Conservation (phyloP, 1,140 invertebrate species). For the Lordiphosa stackelbergi region DNA sequence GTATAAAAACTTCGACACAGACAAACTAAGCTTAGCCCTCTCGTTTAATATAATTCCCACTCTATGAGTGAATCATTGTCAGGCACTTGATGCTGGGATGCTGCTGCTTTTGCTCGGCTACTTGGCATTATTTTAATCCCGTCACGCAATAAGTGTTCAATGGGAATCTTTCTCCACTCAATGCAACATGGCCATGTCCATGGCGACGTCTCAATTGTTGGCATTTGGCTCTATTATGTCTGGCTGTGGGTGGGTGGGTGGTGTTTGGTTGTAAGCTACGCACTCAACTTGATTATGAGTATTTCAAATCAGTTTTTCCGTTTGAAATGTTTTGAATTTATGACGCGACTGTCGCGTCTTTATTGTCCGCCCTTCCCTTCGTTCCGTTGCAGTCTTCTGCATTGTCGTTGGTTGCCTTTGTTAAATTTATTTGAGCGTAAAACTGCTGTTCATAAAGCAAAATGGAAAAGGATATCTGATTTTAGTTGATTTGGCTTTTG, state of each 20-base stretch:
- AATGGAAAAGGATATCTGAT: conserved; percentile 48
- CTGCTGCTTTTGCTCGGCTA: too few relatives aligned
- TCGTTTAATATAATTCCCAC: not conserved
- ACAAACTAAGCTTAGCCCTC: not conserved
- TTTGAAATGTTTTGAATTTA: conserved; percentile 71
- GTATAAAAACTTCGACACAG: not conserved
- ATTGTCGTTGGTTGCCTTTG: conserved; percentile 43
- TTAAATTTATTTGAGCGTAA: conserved; percentile 56
- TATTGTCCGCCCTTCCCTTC: conserved; percentile 30
- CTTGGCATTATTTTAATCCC: conserved; percentile 22
- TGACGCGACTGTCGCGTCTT: conserved; percentile 62
- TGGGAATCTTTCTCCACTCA: not conserved
- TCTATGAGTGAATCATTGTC: not conserved
- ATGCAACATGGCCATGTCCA: conserved; percentile 20
- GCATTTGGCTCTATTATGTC: conserved; percentile 31
- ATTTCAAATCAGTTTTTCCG: conserved; percentile 63
- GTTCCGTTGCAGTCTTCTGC: conserved; percentile 40
- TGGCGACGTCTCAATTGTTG: conserved; percentile 63
- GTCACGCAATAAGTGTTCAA: conserved; percentile 14
- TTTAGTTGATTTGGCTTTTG: conserved; percentile 10
- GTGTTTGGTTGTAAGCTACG: not conserved
- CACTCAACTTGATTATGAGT: conserved; percentile 52
- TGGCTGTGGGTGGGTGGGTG: not conserved
- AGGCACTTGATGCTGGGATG: not conserved
- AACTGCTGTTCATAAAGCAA: conserved; percentile 55